Conservation (phyloP, 2,888 invertebrate species). For the Machimus rusticus region DNA sequence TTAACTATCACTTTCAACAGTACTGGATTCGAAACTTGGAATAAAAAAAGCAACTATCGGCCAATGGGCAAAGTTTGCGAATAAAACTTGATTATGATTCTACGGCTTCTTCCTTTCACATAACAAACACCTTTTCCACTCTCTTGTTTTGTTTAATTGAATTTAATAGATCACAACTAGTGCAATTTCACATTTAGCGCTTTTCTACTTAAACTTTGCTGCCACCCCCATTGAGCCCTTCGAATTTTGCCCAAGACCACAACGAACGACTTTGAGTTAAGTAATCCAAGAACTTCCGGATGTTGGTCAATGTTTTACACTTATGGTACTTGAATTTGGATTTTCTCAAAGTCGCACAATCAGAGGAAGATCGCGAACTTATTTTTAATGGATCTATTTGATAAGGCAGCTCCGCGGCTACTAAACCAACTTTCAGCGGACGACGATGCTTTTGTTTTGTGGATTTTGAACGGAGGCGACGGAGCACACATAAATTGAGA, state of each 20-base stretch:
- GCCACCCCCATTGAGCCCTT: background rate
- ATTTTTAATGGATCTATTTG: background rate
- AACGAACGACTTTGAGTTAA: background rate
- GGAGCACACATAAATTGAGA: slow-evolving; percentile 4
- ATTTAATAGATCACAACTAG: background rate
- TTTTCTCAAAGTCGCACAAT: background rate
- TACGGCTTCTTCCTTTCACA: background rate
- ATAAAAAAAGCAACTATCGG: background rate
- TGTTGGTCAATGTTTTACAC: background rate
- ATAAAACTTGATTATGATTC: background rate
- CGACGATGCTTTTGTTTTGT: background rate
- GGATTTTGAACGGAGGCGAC: background rate
- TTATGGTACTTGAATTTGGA: background rate
- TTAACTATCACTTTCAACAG: background rate
- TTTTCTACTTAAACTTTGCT: background rate
- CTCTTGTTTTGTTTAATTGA: background rate
- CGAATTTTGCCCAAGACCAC: background rate
- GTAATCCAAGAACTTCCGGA: slow-evolving; percentile 15
- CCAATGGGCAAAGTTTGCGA: background rate
- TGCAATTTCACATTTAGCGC: background rate
- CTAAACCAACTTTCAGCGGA: background rate
- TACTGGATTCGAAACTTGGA: background rate
- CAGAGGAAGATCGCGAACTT: slow-evolving; percentile 6
- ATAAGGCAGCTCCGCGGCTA: background rate
- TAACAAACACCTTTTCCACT: background rate